A percentile compares a stretch with the other conserved stretches of the same genome.
These are phyloP conservation scores for Opisthograptis luteolata DNA, from an alignment of 2,888 invertebrate genomes.

Conservation along the genomic window DNA sequence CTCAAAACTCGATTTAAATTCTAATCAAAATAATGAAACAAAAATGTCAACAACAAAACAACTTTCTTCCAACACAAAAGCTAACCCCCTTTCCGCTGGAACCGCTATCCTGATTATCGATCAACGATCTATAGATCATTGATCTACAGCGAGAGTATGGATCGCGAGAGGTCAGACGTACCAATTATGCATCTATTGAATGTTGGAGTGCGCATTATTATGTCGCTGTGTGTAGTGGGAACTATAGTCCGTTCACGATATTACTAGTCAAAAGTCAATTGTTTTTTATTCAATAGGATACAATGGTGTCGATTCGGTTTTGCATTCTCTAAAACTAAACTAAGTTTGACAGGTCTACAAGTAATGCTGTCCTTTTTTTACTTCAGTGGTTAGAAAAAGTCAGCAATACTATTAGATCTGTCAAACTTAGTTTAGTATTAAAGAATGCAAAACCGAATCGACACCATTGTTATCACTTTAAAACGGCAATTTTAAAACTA, in stretches of 20 bases:
- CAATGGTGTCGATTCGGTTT: too few relatives aligned
- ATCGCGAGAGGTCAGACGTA: constrained; percentile 47
- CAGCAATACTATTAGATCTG: too few relatives aligned
- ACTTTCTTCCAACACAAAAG: constrained; percentile 22
- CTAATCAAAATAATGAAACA: constrained; percentile 19
- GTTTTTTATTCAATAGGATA: too few relatives aligned
- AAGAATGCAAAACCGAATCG: too few relatives aligned
- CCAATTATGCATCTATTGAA: constrained; percentile 59
- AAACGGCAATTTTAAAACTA: too few relatives aligned
- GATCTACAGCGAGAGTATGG: constrained; percentile 62
- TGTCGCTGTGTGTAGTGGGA: constrained; percentile 30
- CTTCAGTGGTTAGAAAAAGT: too few relatives aligned
- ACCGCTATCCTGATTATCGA: constrained; percentile 50
- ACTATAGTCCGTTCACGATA: constrained; percentile 2
- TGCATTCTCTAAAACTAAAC: too few relatives aligned
- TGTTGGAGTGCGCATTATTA: constrained; percentile 40
- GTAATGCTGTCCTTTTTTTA: too few relatives aligned
- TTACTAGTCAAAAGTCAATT: too few relatives aligned
- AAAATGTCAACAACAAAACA: constrained; percentile 14
- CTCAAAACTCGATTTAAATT: constrained; percentile 9
- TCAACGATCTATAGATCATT: constrained; percentile 72
- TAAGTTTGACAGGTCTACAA: too few relatives aligned
- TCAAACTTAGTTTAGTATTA: too few relatives aligned
- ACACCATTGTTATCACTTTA: too few relatives aligned
- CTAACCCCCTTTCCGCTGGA: constrained; percentile 22